A percentile compares a stretch with the other conserved stretches of the same genome.
Conservation (phyloP, 2,797 vertebrate genomes). For the Parambassis ranga region DNA sequence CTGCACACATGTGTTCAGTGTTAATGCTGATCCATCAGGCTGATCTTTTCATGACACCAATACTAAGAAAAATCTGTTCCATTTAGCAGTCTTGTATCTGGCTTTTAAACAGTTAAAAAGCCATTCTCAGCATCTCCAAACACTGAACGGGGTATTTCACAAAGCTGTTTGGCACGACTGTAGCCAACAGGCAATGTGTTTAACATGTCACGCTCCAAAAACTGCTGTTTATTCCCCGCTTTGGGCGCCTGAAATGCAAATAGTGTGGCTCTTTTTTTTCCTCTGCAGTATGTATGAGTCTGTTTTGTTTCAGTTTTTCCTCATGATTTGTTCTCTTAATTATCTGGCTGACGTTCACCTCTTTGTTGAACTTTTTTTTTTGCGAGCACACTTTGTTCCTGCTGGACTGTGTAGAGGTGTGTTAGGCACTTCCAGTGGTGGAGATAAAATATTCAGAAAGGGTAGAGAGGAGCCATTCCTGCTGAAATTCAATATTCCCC, state of each 20-base stretch:
- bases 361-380: slow-evolving; percentile 48
- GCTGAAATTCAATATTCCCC: slow-evolving; percentile 44
- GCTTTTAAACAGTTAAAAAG: slow-evolving; percentile 61
- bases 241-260: slow-evolving; percentile 71
- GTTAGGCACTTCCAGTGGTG: slow-evolving; percentile 34
- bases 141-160: slow-evolving; percentile 65
- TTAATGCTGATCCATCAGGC: slow-evolving; percentile 24
- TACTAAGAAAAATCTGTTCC: slow-evolving; percentile 10
- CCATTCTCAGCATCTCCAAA: slow-evolving; percentile 57
- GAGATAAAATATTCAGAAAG: slow-evolving; percentile 47
- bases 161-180: slow-evolving; percentile 66
- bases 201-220: slow-evolving; percentile 80
- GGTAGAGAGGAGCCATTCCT: slow-evolving; percentile 27
- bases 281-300: slow-evolving; percentile 45
- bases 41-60: slow-evolving; percentile 18
- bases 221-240: slow-evolving; percentile 73
- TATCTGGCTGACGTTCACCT: slow-evolving; percentile 62
- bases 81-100: slow-evolving; percentile 16
- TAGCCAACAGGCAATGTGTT: slow-evolving; percentile 77
- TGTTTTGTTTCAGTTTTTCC: slow-evolving; percentile 54
- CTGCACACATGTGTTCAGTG: slow-evolving; percentile 14
- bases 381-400: slow-evolving; percentile 46
- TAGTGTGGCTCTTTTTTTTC: slow-evolving; percentile 51
- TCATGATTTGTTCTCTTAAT: slow-evolving; percentile 73
- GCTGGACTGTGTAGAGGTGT: slow-evolving; percentile 43